Conservation (phyloP, 1,140 invertebrate genomes). For the Leptopilina boulardi region DNA sequence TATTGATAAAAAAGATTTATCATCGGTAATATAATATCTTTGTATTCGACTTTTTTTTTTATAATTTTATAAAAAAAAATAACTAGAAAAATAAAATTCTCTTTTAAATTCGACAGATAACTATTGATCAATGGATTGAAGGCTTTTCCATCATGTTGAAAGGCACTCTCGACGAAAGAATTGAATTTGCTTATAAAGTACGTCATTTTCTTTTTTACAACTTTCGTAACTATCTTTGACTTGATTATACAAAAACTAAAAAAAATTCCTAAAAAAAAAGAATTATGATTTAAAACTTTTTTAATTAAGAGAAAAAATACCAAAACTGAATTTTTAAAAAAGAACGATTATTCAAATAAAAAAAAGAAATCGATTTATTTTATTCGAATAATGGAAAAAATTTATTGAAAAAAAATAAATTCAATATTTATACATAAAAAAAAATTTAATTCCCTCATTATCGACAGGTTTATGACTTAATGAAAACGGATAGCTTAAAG, state of each 20-base stretch:
- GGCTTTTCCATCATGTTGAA: slow-evolving; percentile 82
- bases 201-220: slow-evolving; percentile 40
- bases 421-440: slow-evolving; percentile 31
- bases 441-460: slow-evolving; percentile 34
- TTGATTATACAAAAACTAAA: too few relatives aligned
- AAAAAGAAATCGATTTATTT: too few relatives aligned
- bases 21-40: slow-evolving; percentile 52
- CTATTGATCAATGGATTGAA: slow-evolving; percentile 81
- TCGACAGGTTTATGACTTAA: slow-evolving; percentile 82
- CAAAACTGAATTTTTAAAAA: too few relatives aligned
- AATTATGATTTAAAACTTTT: too few relatives aligned
- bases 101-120: slow-evolving; percentile 76
- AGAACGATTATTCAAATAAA: too few relatives aligned
- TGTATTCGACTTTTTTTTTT: neutral
- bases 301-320: too few relatives aligned
- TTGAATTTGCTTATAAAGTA: slow-evolving; percentile 81
- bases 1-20: slow-evolving; percentile 70
- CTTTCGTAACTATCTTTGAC: neutral
- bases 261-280: too few relatives aligned
- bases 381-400: too few relatives aligned
- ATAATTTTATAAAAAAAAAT: neutral
- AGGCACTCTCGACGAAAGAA: slow-evolving; percentile 81
- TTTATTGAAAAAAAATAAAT: too few relatives aligned
- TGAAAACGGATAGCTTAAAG: slow-evolving; percentile 80
- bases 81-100: slow-evolving; percentile 74